These are phyloP conservation scores for Aphodius sticticus DNA, from an alignment of 2,888 invertebrate species.

Conservation along the genomic window DNA sequence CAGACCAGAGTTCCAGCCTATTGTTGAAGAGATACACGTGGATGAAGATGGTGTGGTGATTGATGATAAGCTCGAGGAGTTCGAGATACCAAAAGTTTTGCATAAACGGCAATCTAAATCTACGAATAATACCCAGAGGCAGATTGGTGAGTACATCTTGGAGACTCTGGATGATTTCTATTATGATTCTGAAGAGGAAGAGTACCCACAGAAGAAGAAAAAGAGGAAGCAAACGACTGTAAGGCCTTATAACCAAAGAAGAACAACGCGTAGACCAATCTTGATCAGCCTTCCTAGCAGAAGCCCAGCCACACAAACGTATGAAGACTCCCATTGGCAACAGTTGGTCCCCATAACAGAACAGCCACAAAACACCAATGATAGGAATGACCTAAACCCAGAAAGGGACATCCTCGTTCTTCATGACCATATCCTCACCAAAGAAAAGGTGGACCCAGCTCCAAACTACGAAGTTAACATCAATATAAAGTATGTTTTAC, in stretches of 20 bases:
- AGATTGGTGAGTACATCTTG: conserved; percentile 32
- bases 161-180: conserved; percentile 30
- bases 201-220: conserved; percentile 31
- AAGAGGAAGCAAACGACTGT: conserved; percentile 36
- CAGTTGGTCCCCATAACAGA: background rate
- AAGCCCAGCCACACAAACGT: background rate
- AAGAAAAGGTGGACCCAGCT: background rate
- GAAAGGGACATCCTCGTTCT: conserved; percentile 19
- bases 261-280: conserved; percentile 24
- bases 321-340: background rate
- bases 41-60: conserved; percentile 29
- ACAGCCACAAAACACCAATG: background rate
- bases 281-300: background rate
- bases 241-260: conserved; percentile 32
- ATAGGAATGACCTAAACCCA: background rate
- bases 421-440: background rate
- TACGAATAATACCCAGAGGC: background rate
- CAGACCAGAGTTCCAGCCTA: conserved; percentile 9
- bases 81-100: conserved; percentile 21
- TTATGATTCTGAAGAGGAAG: conserved; percentile 31
- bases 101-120: background rate
- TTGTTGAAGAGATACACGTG: background rate
- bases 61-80: conserved; percentile 31
- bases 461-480: conserved; percentile 46
- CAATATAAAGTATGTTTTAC: conserved; percentile 44